Base-by-base conservation (phyloP, 53 echinoderm and acorn worm genomes). In the Pentamera pediparva region DNA sequence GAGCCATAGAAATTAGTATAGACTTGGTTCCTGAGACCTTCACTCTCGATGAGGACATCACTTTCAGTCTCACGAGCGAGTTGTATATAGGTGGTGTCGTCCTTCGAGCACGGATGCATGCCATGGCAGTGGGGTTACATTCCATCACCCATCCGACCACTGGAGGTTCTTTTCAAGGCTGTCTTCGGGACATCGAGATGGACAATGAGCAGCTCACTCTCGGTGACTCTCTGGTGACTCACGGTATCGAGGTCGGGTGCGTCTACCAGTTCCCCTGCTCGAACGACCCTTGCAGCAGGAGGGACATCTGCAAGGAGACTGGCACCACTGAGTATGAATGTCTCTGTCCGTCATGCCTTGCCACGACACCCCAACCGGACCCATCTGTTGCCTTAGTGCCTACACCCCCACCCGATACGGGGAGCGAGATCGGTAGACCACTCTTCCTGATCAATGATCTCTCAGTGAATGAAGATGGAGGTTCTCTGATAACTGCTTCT, bases 51-150 rank as follows among this genome's bases (percentile, higher is more conserved):
- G 40, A 82, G 31, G 38, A 75, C 30, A 9, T 62, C 29, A 76
- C 73, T 32, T 60, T 86, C 33, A 69, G 82, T 24, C 78, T 92
- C 4, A 72, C 72, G 0, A 89, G 98, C 61, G 65, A 77, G 38
- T 37, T 98, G 35, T 89, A 83, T 67, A 74, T 98, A 22, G 98
- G 98, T 31, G 98, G 98, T 0, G 89, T 98, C 9, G 80, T 92
- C 61, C 83, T 81, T n/a, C 85, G 82, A 62, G 88, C 91, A 26
- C 82, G 98, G 34, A 32, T 77, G 24, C 76, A 85, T 45, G 91
- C 98, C 24, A 82, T 76, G 58, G 33, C 60, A 18, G 85, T 75
- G 39, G 89, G 88, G 30, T 54, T 98, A 4, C 54, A 65, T 33
- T 98, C 91, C 3, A 74, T 98, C 51, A 83, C 83, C 6, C 88